Base-by-base conservation (phyloP, 2,888 invertebrate species). In the Cerastoderma edule region DNA sequence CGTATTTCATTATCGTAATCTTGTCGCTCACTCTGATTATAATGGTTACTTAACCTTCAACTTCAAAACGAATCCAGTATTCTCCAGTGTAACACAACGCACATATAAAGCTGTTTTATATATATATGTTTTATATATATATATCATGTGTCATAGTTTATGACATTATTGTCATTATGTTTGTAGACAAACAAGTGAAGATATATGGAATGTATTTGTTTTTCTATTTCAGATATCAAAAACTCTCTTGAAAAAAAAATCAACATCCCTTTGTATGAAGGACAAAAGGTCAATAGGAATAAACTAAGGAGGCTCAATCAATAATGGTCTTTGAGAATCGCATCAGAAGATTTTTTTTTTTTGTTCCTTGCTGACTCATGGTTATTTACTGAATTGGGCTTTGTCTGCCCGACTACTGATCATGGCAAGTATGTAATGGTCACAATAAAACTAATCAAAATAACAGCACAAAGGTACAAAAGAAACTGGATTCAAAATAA, bases 361-460 rank as follows among this genome's bases (percentile, higher is more conserved):
- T 27, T 39, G 60, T 39, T n/a, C 60, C 22, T 24, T 33, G 39
- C 24, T 60, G 60, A 60, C 39, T 60, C 39, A 60, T 39, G 39
- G 60, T 60, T 60, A 60, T 60, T 60, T 60, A 60, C 60, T 39
- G 33, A n/a, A 60, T 28, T 60, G 39, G n/a, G 39, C 24, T 60
- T 60, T 60, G 35, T 60, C 33, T 27, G 10, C 24, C 57, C n/a
- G n/a, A n/a, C n/a, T n/a, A n/a, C n/a, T n/a, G n/a, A 57, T 22
- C 57, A 5, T 48, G 27, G 53, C 27, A n/a, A 56, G 32, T n/a
- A 32, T 24, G 10, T 19, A 22, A n/a, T 56, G 32, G 19, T 56
- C 56, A 32, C 56, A 60, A 60, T 60, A 39, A 60, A 60, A 60
- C 39, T 33, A 60, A 60, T 60, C 60, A 60, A 60, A 60, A 10